A percentile compares a stretch with the other conserved stretches of the same genome.
Evolutionary conservation across 2,888 invertebrate species (phyloP).

Genomic region (Lagria hirta): DNA sequence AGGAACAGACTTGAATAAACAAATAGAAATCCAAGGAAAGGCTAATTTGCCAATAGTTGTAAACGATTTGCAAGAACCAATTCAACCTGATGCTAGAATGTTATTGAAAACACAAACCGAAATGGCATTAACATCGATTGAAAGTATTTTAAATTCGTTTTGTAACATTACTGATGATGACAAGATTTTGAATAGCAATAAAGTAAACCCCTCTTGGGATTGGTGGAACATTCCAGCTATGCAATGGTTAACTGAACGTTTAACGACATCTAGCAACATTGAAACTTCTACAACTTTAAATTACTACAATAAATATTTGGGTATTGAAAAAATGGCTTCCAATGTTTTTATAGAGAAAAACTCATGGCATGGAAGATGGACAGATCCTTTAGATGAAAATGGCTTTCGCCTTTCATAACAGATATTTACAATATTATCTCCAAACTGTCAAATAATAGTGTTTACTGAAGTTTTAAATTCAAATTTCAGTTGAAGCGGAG

Average conservation of each 20-base stretch:
- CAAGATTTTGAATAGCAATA: conserved; percentile 24
- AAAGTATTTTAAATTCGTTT: conserved; percentile 28
- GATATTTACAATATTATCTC: conserved; percentile 7
- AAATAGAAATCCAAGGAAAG: conserved; percentile 18
- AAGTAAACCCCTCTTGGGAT: conserved; percentile 47
- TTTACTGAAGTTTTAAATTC: too few relatives aligned
- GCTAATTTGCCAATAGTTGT: background rate
- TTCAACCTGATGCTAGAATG: background rate
- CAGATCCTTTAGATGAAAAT: conserved; percentile 39
- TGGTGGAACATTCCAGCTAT: conserved; percentile 53
- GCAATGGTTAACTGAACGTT: conserved; percentile 48
- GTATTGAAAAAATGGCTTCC: too few relatives aligned
- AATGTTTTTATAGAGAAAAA: too few relatives aligned
- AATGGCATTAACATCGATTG: conserved; percentile 46
- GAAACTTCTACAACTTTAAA: too few relatives aligned
- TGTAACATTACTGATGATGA: conserved; percentile 28
- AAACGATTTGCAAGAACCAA: conserved; percentile 1
- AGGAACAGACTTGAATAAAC: conserved; percentile 53
- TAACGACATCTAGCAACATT: conserved; percentile 10
- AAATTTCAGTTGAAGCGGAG: too few relatives aligned
- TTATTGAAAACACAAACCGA: conserved; percentile 15
- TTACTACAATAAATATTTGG: too few relatives aligned
- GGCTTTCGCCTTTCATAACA: conserved; percentile 8
- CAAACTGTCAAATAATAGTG: conserved; percentile 15
- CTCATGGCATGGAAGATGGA: conserved; percentile 54